A percentile compares a stretch with the other conserved stretches of the same genome.
Evolutionary conservation across 2,797 vertebrate genomes (phyloP).

Genomic region (Mus caroli): DNA sequence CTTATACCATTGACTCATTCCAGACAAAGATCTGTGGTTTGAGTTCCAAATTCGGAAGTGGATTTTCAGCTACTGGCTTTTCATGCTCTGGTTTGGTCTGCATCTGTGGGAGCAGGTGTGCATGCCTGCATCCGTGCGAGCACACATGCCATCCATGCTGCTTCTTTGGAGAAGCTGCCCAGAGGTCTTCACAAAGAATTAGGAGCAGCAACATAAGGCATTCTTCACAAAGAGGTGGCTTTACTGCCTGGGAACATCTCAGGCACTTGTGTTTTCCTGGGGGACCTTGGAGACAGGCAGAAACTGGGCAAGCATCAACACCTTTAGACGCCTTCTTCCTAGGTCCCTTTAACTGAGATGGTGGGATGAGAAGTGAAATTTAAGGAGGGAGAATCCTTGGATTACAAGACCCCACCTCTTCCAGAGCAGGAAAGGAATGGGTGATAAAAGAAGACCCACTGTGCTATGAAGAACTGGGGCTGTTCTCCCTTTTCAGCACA

Average conservation of each 20-base stretch:
- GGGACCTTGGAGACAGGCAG: not conserved
- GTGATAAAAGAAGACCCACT: not conserved
- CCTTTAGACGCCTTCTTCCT: not conserved
- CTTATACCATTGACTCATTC: not conserved
- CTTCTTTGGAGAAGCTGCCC: not conserved
- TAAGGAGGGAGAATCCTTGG: not conserved
- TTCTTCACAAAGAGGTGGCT: not conserved
- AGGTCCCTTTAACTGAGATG: not conserved
- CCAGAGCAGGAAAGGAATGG: not conserved
- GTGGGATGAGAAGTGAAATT: not conserved
- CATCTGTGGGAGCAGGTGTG: not conserved
- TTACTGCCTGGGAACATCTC: not conserved
- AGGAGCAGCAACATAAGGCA: not conserved
- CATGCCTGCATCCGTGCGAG: not conserved
- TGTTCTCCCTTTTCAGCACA: conserved; percentile 59
- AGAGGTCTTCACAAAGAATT: not conserved
- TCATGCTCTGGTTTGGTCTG: not conserved
- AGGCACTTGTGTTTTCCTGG: not conserved
- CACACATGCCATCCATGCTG: not conserved
- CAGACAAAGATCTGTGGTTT: not conserved
- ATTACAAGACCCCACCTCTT: not conserved
- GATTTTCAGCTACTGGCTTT: not conserved
- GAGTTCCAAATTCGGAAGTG: not conserved
- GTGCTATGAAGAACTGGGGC: not conserved
- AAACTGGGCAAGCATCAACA: not conserved